Percentiles rank a stretch among this genome's conserved stretches.
Conservation (phyloP, 1,140 invertebrate species). For the Thrips palmi region DNA sequence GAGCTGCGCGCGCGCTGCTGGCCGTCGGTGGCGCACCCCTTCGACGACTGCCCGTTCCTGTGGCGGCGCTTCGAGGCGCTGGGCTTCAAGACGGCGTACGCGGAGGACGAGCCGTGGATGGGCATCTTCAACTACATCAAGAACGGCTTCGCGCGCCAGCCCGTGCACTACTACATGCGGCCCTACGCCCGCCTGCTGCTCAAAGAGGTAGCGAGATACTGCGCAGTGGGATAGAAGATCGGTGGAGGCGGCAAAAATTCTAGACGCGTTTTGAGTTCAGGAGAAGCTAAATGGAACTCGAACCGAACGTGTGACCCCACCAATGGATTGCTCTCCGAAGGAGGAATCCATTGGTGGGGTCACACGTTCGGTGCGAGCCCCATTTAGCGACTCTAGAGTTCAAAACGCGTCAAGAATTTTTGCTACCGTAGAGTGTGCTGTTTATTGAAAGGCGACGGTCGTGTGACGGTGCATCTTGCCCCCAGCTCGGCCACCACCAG, state of each 20-base stretch:
- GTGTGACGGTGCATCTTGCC: conserved; percentile 16
- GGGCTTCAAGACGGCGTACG: conserved; percentile 59
- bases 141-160: conserved; percentile 52
- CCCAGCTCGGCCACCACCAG: conserved; percentile 14
- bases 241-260: conserved; percentile 28
- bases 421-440: conserved; percentile 7
- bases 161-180: conserved; percentile 65
- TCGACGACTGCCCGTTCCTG: conserved; percentile 50
- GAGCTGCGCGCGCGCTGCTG: conserved; percentile 27
- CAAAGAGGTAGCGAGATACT: no score
- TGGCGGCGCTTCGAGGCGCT: conserved; percentile 55
- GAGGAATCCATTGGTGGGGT: no score
- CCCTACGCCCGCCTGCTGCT: no score
- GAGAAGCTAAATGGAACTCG: not conserved
- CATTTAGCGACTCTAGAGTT: no score
- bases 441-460: conserved; percentile 12
- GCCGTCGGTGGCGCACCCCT: conserved; percentile 24
- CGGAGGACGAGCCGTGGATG: conserved; percentile 54
- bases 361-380: no score
- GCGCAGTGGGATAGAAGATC: no score
- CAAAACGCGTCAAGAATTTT: no score
- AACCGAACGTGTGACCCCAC: not conserved
- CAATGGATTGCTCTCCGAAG: not conserved
- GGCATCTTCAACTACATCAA: conserved; percentile 68
- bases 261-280: not conserved